phyloP scores from a whole-genome alignment of 2,113 vertebrate species.

The Hassar affinis region DNA sequence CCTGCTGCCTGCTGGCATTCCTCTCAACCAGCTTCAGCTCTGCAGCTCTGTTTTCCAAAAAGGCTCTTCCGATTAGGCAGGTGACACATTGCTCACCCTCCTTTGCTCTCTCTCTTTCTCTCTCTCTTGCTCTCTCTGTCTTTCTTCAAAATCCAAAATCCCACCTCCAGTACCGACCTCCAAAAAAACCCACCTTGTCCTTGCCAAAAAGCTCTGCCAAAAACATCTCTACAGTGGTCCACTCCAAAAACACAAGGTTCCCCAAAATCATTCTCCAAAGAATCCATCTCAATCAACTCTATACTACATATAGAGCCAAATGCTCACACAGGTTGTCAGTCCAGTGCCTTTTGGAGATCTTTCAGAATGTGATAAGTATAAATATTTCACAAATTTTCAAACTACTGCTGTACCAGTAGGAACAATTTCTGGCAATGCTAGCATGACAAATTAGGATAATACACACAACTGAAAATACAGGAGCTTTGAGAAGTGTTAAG shows the following conservation, averaged over 20 bases:
- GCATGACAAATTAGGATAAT: background rate
- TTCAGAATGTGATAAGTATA: background rate
- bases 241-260: background rate
- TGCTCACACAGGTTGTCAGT: background rate
- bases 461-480: background rate
- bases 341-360: background rate
- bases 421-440: background rate
- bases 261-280: background rate
- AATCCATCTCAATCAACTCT: conserved; percentile 22
- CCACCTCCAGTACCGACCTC: background rate
- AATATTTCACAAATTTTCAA: background rate
- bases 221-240: conserved; percentile 21
- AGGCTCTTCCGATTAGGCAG: conserved; percentile 18
- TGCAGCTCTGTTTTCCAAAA: conserved; percentile 16
- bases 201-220: conserved; percentile 16
- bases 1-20: conserved; percentile 64
- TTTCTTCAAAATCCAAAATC: conserved; percentile 11
- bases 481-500: background rate
- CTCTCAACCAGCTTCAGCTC: conserved; percentile 44
- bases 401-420: background rate
- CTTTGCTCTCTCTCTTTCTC: background rate
- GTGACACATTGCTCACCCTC: conserved; percentile 37
- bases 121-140: conserved; percentile 14
- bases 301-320: background rate
- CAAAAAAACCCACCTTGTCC: background rate